Conservation (phyloP, 37 sponge, comb jelly and placozoan species). For the Cladorhizidae sp. region DNA sequence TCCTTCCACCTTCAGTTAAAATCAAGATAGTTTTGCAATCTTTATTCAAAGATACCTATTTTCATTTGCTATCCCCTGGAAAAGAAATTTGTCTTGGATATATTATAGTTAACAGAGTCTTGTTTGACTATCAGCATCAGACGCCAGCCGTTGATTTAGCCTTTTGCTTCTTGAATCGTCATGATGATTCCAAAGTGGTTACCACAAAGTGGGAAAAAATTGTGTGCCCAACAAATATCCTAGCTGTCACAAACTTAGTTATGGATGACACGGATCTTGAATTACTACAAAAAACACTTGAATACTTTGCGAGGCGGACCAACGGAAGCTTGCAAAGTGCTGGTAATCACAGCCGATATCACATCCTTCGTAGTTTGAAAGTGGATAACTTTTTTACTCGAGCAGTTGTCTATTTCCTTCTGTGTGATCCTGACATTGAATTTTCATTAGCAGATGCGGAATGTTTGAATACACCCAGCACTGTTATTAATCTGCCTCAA, state of each 20-base stretch:
- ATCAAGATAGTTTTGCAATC: too few relatives aligned
- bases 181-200: background rate
- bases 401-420: constrained; percentile 11
- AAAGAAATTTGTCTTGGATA: background rate
- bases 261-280: background rate
- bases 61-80: too few relatives aligned
- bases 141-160: background rate
- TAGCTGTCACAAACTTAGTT: background rate
- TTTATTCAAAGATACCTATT: too few relatives aligned
- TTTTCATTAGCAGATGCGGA: too few relatives aligned
- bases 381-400: constrained; percentile 18
- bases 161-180: background rate
- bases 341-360: background rate
- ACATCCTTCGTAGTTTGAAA: background rate
- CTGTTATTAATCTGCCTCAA: too few relatives aligned
- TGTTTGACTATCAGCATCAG: background rate
- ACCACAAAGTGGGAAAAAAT: background rate
- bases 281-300: background rate
- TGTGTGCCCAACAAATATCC: background rate
- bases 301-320: background rate
- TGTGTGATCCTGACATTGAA: constrained; percentile 10
- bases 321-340: background rate
- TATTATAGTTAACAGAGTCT: background rate
- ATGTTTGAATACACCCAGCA: too few relatives aligned
- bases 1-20: too few relatives aligned